Conservation (phyloP, 2,888 invertebrate genomes). For the Carabus problematicus region DNA sequence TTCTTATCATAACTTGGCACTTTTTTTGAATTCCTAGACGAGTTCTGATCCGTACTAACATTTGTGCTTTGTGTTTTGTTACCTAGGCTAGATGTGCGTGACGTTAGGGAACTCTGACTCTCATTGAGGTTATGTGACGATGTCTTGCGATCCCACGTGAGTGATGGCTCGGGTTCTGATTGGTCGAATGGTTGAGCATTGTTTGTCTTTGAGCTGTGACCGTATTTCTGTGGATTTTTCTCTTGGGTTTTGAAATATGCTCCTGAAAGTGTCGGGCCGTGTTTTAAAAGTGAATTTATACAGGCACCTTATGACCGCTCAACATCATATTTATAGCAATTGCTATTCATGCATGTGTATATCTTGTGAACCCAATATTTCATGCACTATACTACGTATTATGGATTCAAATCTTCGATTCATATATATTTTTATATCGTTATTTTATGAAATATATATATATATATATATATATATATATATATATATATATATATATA, state of each 20-base stretch:
- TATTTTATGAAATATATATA: too few species aligned
- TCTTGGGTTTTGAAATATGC: slow-evolving; percentile 54
- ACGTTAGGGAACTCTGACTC: slow-evolving; percentile 58
- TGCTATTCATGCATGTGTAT: too few species aligned
- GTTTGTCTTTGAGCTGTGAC: slow-evolving; percentile 54
- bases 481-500: too few species aligned
- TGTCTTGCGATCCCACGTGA: slow-evolving; percentile 52
- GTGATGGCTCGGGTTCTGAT: slow-evolving; percentile 48
- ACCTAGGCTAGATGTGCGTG: slow-evolving; percentile 55
- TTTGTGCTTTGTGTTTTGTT: slow-evolving; percentile 59
- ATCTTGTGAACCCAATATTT: too few species aligned
- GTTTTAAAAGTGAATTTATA: too few species aligned
- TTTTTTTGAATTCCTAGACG: slow-evolving; percentile 48
- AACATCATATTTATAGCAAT: too few species aligned
- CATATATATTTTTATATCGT: too few species aligned
- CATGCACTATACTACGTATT: too few species aligned
- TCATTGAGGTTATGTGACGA: slow-evolving; percentile 54
- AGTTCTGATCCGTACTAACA: slow-evolving; percentile 54
- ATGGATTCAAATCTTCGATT: too few species aligned
- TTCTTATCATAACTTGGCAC: slow-evolving; percentile 26
- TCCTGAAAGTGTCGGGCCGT: slow-evolving; percentile 45
- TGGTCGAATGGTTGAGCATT: slow-evolving; percentile 52
- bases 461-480: too few species aligned
- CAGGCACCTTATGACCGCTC: too few species aligned
- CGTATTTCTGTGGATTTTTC: slow-evolving; percentile 48